Evolutionary conservation across 2,888 invertebrate species (phyloP).

Genomic region (Trichopoda pennipes): DNA sequence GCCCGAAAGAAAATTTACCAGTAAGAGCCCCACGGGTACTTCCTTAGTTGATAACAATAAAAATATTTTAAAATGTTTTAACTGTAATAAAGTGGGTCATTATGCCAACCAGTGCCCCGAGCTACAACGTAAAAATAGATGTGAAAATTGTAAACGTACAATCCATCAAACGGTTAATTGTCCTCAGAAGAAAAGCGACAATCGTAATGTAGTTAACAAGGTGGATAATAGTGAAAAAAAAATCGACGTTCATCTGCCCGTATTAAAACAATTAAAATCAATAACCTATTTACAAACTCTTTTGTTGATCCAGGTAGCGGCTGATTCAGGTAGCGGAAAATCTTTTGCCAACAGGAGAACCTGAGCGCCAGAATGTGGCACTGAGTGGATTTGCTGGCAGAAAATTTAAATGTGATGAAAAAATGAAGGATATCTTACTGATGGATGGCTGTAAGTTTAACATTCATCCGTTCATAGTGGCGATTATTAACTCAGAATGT

Average conservation of each 20-base stretch:
- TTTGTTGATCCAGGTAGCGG: too few species aligned
- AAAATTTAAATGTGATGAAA: neutral
- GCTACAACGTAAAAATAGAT: neutral
- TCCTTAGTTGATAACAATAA: too few species aligned
- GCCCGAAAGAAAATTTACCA: too few species aligned
- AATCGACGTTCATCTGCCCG: too few species aligned
- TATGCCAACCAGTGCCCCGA: neutral
- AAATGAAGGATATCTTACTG: neutral
- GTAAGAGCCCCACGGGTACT: too few species aligned
- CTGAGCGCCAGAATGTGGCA: neutral
- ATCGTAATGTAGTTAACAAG: too few species aligned
- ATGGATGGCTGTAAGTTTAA: conserved; percentile 1
- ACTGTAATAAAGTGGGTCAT: neutral
- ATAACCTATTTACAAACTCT: too few species aligned
- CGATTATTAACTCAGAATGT: conserved; percentile 1
- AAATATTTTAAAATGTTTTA: neutral
- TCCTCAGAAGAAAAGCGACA: too few species aligned
- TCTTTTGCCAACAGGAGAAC: too few species aligned
- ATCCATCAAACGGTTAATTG: too few species aligned
- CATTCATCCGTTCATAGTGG: neutral
- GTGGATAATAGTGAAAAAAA: too few species aligned
- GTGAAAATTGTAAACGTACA: neutral
- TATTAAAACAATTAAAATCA: too few species aligned
- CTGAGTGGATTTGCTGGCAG: neutral
- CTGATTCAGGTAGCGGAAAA: neutral